Conservation (phyloP, 2,888 invertebrate genomes). For the Nemotelus nigrinus region DNA sequence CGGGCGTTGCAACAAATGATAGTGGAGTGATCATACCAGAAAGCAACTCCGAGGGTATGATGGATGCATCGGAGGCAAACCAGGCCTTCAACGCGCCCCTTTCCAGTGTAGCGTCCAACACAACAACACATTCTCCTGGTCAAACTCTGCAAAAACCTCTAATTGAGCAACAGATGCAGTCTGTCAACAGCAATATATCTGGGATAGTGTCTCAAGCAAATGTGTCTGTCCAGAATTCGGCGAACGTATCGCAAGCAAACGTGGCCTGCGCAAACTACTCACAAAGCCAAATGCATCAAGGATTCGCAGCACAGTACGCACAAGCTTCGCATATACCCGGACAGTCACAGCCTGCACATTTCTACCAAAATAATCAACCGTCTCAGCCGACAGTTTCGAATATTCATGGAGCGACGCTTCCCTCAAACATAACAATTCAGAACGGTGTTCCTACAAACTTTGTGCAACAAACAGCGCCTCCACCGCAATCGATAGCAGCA, state of each 20-base stretch:
- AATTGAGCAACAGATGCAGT: slow-evolving; percentile 65
- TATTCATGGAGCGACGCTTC: slow-evolving; percentile 57
- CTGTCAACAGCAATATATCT: neutral
- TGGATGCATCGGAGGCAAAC: slow-evolving; percentile 56
- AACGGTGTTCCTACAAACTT: slow-evolving; percentile 53
- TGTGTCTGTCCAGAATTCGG: slow-evolving; percentile 67
- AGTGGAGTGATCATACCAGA: slow-evolving; percentile 53
- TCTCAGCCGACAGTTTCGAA: slow-evolving; percentile 51
- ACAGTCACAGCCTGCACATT: slow-evolving; percentile 53
- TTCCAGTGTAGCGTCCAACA: slow-evolving; percentile 55
- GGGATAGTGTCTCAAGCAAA: slow-evolving; percentile 64
- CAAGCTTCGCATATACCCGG: slow-evolving; percentile 63
- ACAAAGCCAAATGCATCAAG: slow-evolving; percentile 61
- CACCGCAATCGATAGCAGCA: slow-evolving; percentile 54
- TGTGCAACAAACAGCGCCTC: slow-evolving; percentile 48
- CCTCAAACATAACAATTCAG: slow-evolving; percentile 57
- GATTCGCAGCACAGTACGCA: slow-evolving; percentile 58
- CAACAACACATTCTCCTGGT: slow-evolving; percentile 55
- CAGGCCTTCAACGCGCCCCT: slow-evolving; percentile 53
- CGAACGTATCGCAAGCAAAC: slow-evolving; percentile 59
- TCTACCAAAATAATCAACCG: slow-evolving; percentile 46
- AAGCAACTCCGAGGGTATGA: slow-evolving; percentile 59
- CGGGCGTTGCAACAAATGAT: slow-evolving; percentile 50
- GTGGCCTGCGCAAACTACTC: slow-evolving; percentile 14
- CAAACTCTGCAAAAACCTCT: slow-evolving; percentile 55